Evolutionary conservation across 2,113 vertebrate genomes (phyloP).

Genomic region (Hippocampus barbouri): DNA sequence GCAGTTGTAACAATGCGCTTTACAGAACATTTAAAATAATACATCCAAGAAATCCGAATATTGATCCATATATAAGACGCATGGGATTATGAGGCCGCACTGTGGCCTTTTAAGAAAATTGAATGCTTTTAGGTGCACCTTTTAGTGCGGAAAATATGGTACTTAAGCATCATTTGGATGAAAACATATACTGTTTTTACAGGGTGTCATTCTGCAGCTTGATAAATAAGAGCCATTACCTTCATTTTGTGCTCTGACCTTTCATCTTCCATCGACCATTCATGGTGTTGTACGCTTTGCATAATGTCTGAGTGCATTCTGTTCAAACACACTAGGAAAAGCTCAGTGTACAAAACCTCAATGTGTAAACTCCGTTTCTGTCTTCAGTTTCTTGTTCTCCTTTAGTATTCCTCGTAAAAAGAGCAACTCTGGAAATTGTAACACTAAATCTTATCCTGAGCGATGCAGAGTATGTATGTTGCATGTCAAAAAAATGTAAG

Average conservation of each 20-base stretch:
- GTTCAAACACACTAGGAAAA: conserved; percentile 22
- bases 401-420: conserved; percentile 29
- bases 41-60: no score
- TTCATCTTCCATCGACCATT: conserved; percentile 12
- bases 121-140: no score
- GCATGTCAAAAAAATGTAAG: conserved; percentile 62
- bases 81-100: no score
- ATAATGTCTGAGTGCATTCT: conserved; percentile 9
- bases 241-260: conserved; percentile 55
- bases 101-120: no score
- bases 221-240: conserved; percentile 59
- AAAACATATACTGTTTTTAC: not conserved
- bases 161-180: not conserved
- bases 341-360: conserved; percentile 39
- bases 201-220: conserved; percentile 4
- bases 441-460: conserved; percentile 59
- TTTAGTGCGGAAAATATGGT: not conserved
- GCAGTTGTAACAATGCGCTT: no score
- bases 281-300: conserved; percentile 22
- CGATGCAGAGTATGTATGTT: conserved; percentile 66
- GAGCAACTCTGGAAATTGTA: conserved; percentile 54
- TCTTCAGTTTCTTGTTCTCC: conserved; percentile 33
- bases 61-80: no score
- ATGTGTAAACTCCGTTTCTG: conserved; percentile 43
- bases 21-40: no score